phyloP scores from a whole-genome alignment of 92 coral and sea anemone species.

The Metridium senile region DNA sequence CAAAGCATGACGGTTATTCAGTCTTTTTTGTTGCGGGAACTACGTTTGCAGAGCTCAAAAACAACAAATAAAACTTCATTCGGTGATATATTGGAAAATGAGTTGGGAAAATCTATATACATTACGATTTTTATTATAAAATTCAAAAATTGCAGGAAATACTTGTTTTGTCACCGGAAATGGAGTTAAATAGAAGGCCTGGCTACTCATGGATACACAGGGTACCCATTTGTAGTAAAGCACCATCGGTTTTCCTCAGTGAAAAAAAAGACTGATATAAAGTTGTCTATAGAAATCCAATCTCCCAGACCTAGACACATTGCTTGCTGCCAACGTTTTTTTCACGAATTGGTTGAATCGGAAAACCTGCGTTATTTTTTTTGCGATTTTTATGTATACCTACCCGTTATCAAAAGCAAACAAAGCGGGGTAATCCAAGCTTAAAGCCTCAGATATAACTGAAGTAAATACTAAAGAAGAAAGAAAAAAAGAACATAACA shows the following conservation, averaged over 20 bases:
- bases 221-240: background rate
- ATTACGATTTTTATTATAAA: background rate
- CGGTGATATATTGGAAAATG: background rate
- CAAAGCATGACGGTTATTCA: constrained; percentile 37
- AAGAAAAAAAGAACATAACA: too few species aligned
- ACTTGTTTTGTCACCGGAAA: background rate
- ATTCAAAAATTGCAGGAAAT: background rate
- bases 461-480: too few species aligned
- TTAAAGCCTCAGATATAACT: too few species aligned
- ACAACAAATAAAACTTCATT: background rate
- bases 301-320: too few species aligned
- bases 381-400: too few species aligned
- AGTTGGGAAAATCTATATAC: too few species aligned
- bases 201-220: background rate
- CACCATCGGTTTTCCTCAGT: background rate
- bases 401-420: too few species aligned
- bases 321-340: too few species aligned
- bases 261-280: background rate
- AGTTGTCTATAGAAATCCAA: too few species aligned
- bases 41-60: background rate
- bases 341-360: too few species aligned
- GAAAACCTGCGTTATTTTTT: too few species aligned
- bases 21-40: constrained; percentile 1
- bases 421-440: too few species aligned
- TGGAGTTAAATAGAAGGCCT: background rate